Percentiles rank a stretch among this genome's conserved stretches.
Evolutionary conservation across 2,113 vertebrate species (phyloP).

Genomic region (Pterocles orientalis): DNA sequence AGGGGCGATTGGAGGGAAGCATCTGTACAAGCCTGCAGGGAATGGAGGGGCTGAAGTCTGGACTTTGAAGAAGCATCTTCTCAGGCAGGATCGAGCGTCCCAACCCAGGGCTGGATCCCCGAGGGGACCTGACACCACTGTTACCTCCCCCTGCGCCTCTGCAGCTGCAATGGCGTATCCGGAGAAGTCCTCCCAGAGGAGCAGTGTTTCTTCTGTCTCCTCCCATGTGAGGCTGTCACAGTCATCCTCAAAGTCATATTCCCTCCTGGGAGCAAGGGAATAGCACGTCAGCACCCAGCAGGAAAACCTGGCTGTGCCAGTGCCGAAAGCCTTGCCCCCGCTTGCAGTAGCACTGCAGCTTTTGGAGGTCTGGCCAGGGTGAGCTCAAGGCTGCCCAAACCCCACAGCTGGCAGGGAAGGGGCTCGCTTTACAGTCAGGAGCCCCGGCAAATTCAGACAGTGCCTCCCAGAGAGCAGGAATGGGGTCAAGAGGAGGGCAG

Average conservation of each 20-base stretch:
- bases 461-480: background rate
- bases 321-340: rapidly evolving
- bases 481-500: background rate
- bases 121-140: background rate
- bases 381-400: background rate
- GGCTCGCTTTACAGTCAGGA: background rate
- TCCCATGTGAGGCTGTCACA: conserved; percentile 98
- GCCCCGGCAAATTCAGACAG: background rate
- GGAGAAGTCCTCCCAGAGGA: conserved; percentile 98
- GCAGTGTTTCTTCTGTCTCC: conserved; percentile 94
- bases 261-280: conserved; percentile 79
- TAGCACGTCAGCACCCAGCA: background rate
- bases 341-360: background rate
- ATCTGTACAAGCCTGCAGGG: background rate
- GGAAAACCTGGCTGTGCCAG: rapidly evolving
- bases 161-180: conserved; percentile 86
- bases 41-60: background rate
- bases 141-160: conserved; percentile 92
- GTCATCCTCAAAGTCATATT: conserved; percentile 97
- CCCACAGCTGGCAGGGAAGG: background rate
- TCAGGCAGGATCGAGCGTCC: background rate
- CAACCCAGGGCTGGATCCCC: background rate
- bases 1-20: background rate
- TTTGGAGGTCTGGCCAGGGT: background rate
- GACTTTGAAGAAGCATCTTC: background rate